These are phyloP conservation scores for Zaprionus tsacasi DNA, from an alignment of 1,140 invertebrate genomes.

Conservation along the genomic window DNA sequence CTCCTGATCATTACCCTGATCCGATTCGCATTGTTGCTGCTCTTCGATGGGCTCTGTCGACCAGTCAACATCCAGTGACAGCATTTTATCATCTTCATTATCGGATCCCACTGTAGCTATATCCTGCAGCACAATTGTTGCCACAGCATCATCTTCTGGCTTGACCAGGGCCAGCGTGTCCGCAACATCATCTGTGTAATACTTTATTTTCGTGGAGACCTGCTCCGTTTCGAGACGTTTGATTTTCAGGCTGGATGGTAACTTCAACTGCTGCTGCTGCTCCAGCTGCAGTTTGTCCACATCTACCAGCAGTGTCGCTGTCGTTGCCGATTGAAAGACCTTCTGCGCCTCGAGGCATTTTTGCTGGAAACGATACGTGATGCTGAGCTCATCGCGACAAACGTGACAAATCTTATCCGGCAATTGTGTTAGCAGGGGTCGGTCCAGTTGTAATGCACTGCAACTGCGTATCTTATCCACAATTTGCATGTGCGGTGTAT, in stretches of 20 bases:
- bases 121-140: conserved; percentile 17
- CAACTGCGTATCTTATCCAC: conserved; percentile 86
- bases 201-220: conserved; percentile 27
- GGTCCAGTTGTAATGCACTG: conserved; percentile 84
- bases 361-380: conserved; percentile 73
- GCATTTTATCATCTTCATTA: conserved; percentile 33
- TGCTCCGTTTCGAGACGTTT: conserved; percentile 50
- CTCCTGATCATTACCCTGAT: conserved; percentile 20
- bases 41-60: conserved; percentile 1
- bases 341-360: conserved; percentile 71
- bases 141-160: conserved; percentile 9
- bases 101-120: conserved; percentile 5
- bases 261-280: conserved; percentile 59
- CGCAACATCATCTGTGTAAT: conserved; percentile 16
- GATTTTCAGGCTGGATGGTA: conserved; percentile 59
- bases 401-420: conserved; percentile 75
- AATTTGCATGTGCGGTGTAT: conserved; percentile 84
- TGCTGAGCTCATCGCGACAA: conserved; percentile 68
- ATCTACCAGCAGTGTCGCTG: conserved; percentile 25
- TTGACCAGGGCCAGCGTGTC: conserved; percentile 3
- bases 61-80: conserved; percentile 38
- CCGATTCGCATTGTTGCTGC: conserved; percentile 3
- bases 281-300: conserved; percentile 53
- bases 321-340: conserved; percentile 49
- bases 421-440: conserved; percentile 29